Percentiles rank a stretch among this genome's conserved stretches.
phyloP scores from a whole-genome alignment of 2,797 vertebrate genomes.

The Orientallactaga sibirica region DNA sequence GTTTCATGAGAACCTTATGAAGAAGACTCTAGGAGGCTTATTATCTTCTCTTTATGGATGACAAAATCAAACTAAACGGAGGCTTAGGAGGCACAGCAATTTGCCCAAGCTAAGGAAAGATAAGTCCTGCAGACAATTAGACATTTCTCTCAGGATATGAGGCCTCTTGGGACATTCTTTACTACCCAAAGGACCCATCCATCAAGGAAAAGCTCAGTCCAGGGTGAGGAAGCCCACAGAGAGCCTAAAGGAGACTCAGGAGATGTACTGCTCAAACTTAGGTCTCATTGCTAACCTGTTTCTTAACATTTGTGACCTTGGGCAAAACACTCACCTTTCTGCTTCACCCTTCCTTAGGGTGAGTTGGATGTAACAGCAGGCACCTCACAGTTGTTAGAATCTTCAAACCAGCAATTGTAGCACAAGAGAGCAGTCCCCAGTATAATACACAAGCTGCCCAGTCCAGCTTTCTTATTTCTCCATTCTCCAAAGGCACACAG shows the following conservation, averaged over 20 bases:
- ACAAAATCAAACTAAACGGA: slow-evolving; percentile 1
- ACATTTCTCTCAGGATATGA: background rate
- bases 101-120: background rate
- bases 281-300: background rate
- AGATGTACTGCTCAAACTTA: background rate
- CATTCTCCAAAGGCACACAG: background rate
- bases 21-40: background rate
- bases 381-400: background rate
- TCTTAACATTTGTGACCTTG: background rate
- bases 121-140: background rate
- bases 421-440: rapidly evolving
- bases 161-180: background rate
- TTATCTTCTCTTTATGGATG: background rate
- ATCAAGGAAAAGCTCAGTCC: background rate
- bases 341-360: background rate
- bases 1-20: background rate
- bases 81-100: background rate
- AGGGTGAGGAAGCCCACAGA: background rate
- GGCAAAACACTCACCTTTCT: background rate
- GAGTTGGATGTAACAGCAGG: background rate
- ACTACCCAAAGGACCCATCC: background rate
- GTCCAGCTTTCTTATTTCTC: background rate
- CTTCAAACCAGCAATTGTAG: rapidly evolving
- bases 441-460: background rate
- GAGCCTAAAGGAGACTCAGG: background rate